Evolutionary conservation across 2,888 invertebrate genomes (phyloP), one percentile per base, ranked within the genome.

Genomic region (Agrilus biguttatus): DNA sequence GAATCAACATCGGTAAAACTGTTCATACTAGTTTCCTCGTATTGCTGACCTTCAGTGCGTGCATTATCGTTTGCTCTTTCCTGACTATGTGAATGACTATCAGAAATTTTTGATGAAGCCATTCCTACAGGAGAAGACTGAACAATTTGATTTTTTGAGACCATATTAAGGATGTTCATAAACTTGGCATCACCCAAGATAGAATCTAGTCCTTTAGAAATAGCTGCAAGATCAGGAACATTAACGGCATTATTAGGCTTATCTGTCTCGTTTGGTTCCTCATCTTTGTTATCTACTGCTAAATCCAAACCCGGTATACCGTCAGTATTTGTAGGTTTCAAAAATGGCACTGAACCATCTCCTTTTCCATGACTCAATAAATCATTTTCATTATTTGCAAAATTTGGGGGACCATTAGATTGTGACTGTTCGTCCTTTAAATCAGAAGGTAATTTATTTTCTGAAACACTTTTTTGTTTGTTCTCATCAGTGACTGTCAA

Each of bases 301-400:
- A 83, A 70, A 69, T 84, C 83, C 44, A 84, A 68, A 0, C 84
- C 84, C 8, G 84, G 84, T 56, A 84, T 84, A 36, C 76, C 78
- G 53, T 73, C 75, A 40, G 58, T 23, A 10, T 12, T 23, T 6
- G 13, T 21, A 14, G 43, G 10, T 39, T 44, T 40, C 8, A 47
- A 39, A 45, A 45, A 40, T 33, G 13, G 41, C 12, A 7, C 19
- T 13, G n/a, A 34, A 33, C 14, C 10, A 19, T 23, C 10, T 28
- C 33, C 37, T 14, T 14, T 33, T 14, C 17, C 41, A 12, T n/a
- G 23, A 13, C 10, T 28, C 10, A 10, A 28, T 28, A 28, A 28
- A 28, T 28, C 34, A 19, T 13, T 33, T 33, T 41, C 36, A 5
- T 28, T 28, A 28, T 37, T 38, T 14, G 23, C 34, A 13, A 8